Evolutionary conservation across 2,797 vertebrate species (phyloP).

Genomic region (Hippocampus kuda): DNA sequence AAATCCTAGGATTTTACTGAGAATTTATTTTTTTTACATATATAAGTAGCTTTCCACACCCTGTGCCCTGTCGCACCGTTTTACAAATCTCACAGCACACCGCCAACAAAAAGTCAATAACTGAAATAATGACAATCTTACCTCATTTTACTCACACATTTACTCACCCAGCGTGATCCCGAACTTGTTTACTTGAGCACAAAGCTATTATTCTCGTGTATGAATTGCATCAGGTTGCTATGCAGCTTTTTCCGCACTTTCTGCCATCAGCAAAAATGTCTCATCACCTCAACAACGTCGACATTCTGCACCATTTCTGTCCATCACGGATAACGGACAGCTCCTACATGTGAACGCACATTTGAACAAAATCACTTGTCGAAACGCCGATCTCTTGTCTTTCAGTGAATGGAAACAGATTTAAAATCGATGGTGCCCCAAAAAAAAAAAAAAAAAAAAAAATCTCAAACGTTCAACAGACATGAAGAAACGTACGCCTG

Average conservation of each 20-base stretch:
- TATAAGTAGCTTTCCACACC: no score
- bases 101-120: no score
- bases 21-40: neutral
- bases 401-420: constrained; percentile 3
- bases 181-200: no score
- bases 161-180: no score
- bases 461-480: constrained; percentile 12
- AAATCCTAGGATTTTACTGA: neutral
- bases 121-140: no score
- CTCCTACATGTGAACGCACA: neutral
- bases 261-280: neutral
- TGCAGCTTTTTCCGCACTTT: no score
- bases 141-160: no score
- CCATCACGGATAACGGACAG: neutral
- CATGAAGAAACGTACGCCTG: constrained; percentile 8
- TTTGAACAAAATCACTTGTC: constrained; percentile 5
- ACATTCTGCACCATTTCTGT: neutral
- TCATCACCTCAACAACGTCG: neutral
- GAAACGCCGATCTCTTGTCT: neutral
- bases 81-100: no score
- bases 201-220: no score
- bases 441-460: neutral
- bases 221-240: no score
- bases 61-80: no score
- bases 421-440: neutral